Evolutionary conservation across 2,888 invertebrate genomes (phyloP), one percentile per base, ranked within the genome.

Genomic region (Adineta ricciae): DNA sequence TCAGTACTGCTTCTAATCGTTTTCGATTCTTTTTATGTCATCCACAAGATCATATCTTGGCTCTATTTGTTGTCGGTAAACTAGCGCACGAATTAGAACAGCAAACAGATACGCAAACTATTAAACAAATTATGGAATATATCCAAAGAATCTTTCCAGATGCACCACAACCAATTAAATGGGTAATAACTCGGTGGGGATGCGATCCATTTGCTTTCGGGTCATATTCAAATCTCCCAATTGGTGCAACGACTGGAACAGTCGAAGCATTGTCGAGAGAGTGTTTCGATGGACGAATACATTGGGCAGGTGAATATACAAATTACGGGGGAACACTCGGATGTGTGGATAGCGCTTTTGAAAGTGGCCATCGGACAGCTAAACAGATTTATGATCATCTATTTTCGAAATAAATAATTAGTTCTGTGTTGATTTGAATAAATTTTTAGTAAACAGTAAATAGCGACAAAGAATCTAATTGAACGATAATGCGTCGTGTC

Each of bases 281-380:
- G n/a, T n/a, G n/a, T 41, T 41, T 24, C n/a, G 24, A 41, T n/a
- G n/a, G 4, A 11, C 24, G 78, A n/a, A n/a, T 78, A 41, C 8
- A 78, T 78, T 78, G 78, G 78, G 78, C 78, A 14, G 78, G 78
- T 41, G 78, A 78, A n/a, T 41, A 41, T 78, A 3, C 78, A 41
- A 78, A 78, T 41, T 38, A 78, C n/a, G 78, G 78, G 24, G 41
- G 78, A 38, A n/a, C 78, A 24, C 38, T 78, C n/a, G 78, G 41
- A 41, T 78, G 41, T 78, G 41, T 78, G 2, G 78, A 78, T 78
- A 78, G 41, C 41, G 41, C 41, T 24, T 78, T 78, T 78, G 41
- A 78, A 41, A 78, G n/a, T 41, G 78, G 78, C 4, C 78, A 78
- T 9, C 24, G 78, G 3, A 41, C 38, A 73, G 73, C 73, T 2